These are phyloP conservation scores for Fragum fragum DNA, from an alignment of 2,888 invertebrate species.

Conservation along the genomic window DNA sequence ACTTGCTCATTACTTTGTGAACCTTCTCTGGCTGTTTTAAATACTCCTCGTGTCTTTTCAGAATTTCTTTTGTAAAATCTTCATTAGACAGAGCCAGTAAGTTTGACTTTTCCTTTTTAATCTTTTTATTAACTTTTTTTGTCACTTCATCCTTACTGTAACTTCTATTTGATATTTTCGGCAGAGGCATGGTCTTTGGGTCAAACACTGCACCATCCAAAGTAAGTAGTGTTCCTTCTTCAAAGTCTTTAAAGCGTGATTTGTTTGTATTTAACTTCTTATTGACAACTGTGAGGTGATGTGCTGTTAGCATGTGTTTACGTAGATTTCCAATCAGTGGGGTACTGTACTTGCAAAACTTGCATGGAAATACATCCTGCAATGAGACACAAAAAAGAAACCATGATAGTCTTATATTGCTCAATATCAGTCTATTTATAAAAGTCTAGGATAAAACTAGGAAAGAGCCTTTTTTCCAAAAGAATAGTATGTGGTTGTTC, in stretches of 20 bases:
- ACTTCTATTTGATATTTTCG: slow-evolving; percentile 29
- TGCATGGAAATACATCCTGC: slow-evolving; percentile 34
- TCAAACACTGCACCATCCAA: slow-evolving; percentile 47
- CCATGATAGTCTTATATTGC: no score
- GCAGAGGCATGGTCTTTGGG: slow-evolving; percentile 37
- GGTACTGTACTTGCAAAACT: slow-evolving; percentile 47
- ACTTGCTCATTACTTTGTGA: slow-evolving; percentile 37
- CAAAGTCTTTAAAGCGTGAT: slow-evolving; percentile 28
- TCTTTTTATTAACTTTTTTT: not conserved
- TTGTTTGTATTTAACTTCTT: slow-evolving; percentile 27
- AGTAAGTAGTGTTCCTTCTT: slow-evolving; percentile 45
- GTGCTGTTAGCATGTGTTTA: slow-evolving; percentile 49
- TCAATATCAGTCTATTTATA: no score
- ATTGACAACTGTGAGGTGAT: slow-evolving; percentile 51
- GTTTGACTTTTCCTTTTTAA: slow-evolving; percentile 1
- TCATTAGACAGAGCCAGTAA: slow-evolving; percentile 46
- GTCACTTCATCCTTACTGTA: not conserved
- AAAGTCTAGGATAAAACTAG: no score
- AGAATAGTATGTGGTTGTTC: no score
- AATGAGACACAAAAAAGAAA: not conserved
- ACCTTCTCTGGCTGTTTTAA: slow-evolving; percentile 44
- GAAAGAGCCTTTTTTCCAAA: no score
- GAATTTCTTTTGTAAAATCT: slow-evolving; percentile 54
- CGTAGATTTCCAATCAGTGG: slow-evolving; percentile 46
- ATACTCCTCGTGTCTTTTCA: slow-evolving; percentile 56